These are phyloP conservation scores for Sphaeridia pumilis DNA, from an alignment of 2,888 invertebrate genomes.

Conservation along the genomic window DNA sequence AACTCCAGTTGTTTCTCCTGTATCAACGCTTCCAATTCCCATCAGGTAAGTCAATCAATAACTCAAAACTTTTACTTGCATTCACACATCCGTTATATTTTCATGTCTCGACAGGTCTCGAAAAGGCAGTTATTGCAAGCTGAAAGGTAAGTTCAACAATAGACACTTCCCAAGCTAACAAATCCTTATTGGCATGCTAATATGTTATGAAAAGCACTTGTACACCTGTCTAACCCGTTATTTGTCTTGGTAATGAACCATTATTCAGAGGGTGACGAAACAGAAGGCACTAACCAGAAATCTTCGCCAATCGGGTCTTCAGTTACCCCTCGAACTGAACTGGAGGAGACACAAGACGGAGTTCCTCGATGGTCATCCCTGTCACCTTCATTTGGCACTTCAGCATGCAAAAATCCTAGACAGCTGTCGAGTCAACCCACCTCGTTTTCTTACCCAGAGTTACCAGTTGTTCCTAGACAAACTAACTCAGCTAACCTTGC, in stretches of 20 bases:
- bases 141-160: too few species aligned
- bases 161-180: too few species aligned
- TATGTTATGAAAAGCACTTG: too few species aligned
- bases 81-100: not conserved
- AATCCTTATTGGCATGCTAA: too few species aligned
- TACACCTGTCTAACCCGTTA: too few species aligned
- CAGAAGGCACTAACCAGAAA: too few species aligned
- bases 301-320: too few species aligned
- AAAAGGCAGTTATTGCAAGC: too few species aligned
- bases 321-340: not conserved
- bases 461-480: conserved; percentile 5
- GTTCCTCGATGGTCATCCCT: not conserved
- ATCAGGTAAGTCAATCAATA: conserved; percentile 3
- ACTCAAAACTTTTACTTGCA: not conserved
- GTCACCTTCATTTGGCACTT: not conserved
- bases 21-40: not conserved
- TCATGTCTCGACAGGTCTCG: too few species aligned
- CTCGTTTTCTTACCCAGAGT: conserved; percentile 11
- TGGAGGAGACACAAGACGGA: not conserved
- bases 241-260: too few species aligned
- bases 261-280: too few species aligned
- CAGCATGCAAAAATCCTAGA: conserved; percentile 9
- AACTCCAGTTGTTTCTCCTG: not conserved
- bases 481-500: conserved; percentile 10
- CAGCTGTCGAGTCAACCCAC: not conserved